Evolutionary conservation across 2,797 vertebrate species (phyloP), one percentile per base, ranked within the genome.

Genomic region (Trematomus bernacchii): DNA sequence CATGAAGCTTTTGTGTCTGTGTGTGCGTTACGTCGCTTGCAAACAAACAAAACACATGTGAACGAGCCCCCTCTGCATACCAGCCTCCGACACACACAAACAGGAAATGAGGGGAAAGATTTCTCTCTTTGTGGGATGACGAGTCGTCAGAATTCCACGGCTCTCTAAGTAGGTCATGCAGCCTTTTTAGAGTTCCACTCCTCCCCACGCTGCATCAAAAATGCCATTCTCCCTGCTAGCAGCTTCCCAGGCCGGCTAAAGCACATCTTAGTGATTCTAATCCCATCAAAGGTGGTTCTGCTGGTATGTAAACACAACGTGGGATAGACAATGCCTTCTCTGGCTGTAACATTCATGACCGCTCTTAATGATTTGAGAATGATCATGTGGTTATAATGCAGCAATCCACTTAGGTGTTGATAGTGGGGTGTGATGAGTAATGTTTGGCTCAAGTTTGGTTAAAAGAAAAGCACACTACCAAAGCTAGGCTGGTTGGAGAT

Each of bases 151-250:
- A 90, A 92, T 93, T 92, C 92, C 89, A 90, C 80, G 60, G 85
- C 83, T 88, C 79, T 82, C 92, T 92, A 95, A 95, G 92, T 95
- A 95, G 95, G 95, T 95, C 95, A 96, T 80, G 86, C 86, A 92
- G 91, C 85, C 84, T 91, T 93, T 93, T 91, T 86, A 92, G 90
- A 83, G 90, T 89, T 92, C 71, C 87, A 91, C 92, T 93, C 91
- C 93, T 92, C 93, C 90, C 87, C 82, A 84, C 44, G 86, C 90
- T 82, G 91, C 91, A 95, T 95, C 91, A 95, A 95, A 94, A 92
- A 93, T 94, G 93, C 91, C 87, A 90, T 87, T 92, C 88, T 92
- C 86, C 79, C 76, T 85, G 89, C 89, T 83, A 84, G 85, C 87
- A 81, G 91, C 87, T 87, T 92, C 90, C 81, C 85, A 27, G 87